Base-by-base conservation (phyloP, 1,140 invertebrate genomes). In the Panagrolaimus sp. region DNA sequence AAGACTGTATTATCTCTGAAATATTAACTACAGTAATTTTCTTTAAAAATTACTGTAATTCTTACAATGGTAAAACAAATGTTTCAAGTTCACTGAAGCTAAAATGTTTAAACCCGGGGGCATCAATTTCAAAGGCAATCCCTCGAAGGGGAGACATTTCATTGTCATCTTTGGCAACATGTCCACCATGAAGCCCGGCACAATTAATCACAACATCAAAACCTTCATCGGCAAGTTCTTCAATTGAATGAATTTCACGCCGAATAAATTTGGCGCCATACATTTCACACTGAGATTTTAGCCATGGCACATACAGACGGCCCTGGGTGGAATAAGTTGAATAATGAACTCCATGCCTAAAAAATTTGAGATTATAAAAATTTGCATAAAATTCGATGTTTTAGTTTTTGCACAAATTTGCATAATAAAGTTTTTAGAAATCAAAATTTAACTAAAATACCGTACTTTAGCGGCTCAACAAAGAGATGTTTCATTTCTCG, bases 311-410 rank as follows among this genome's bases (percentile, higher is more conserved):
- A 55, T 76, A 76, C 44, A 44, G 38, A 10, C 69, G 45, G 24
- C 74, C 74, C 71, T 76, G 73, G 4, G 74, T 69, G 5, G 74
- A 68, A 52, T 69, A 76, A 6, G 74, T 65, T 14, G 74, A 75
- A 48, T 69, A 76, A 38, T 75, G n/a, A n/a, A n/a, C n/a, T n/a
- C n/a, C n/a, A n/a, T n/a, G n/a, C n/a, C n/a, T n/a, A n/a, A n/a
- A n/a, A n/a, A n/a, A n/a, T n/a, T n/a, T n/a, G n/a, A n/a, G n/a
- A n/a, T n/a, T n/a, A n/a, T n/a, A n/a, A n/a, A n/a, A n/a, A n/a
- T n/a, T n/a, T n/a, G n/a, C n/a, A n/a, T n/a, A n/a, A n/a, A n/a
- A n/a, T n/a, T n/a, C n/a, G n/a, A n/a, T n/a, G n/a, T n/a, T n/a
- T n/a, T n/a, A n/a, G n/a, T n/a, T n/a, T n/a, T n/a, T n/a, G n/a